A percentile compares a stretch with the other conserved stretches of the same genome.
These are phyloP conservation scores for Chaenodraco wilsoni DNA, from an alignment of 2,797 vertebrate genomes.

Conservation along the genomic window DNA sequence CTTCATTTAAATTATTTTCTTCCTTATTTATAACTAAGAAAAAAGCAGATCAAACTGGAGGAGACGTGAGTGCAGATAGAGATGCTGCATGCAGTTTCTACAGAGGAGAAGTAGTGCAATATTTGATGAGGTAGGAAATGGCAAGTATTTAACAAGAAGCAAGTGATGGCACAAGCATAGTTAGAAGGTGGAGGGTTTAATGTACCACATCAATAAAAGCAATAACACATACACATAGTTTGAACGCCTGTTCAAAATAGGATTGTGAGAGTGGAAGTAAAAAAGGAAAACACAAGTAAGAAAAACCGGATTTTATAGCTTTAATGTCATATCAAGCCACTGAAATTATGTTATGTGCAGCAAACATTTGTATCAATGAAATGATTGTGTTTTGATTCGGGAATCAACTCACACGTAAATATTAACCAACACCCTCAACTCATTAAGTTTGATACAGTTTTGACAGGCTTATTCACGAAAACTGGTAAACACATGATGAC, in stretches of 20 bases:
- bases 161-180: conserved; percentile 56
- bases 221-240: conserved; percentile 56
- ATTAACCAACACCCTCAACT: neutral
- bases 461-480: conserved; percentile 23
- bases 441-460: conserved; percentile 3
- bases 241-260: conserved; percentile 15
- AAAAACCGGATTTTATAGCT: conserved; percentile 30
- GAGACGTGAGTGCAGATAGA: neutral
- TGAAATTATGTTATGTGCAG: neutral
- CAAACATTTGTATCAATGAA: conserved; percentile 7
- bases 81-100: conserved; percentile 18
- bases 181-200: conserved; percentile 15
- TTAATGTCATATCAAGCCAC: conserved; percentile 4
- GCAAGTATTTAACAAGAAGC: conserved; percentile 42
- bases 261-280: neutral
- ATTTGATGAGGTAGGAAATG: conserved; percentile 10
- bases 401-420: conserved; percentile 4
- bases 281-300: conserved; percentile 1
- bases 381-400: conserved; percentile 2
- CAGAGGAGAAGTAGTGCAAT: conserved; percentile 19
- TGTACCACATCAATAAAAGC: conserved; percentile 52
- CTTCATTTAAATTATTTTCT: conserved; percentile 5
- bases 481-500: conserved; percentile 35
- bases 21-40: neutral
- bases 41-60: neutral